Evolutionary conservation across 2,113 vertebrate genomes (phyloP), one percentile per base, ranked within the genome.

Genomic region (Theristicus caerulescens): DNA sequence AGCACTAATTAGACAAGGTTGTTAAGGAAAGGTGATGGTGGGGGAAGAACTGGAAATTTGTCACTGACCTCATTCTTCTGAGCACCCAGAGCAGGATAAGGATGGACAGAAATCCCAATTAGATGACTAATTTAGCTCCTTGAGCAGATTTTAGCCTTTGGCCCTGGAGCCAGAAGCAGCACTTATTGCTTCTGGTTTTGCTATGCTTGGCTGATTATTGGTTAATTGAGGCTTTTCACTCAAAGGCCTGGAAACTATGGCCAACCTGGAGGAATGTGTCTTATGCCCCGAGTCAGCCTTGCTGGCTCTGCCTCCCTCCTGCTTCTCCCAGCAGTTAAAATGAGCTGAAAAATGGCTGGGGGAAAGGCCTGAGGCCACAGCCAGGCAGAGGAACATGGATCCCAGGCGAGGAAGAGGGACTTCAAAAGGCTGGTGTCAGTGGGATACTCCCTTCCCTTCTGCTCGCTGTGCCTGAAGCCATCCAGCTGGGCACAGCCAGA

Each of bases 191-290:
- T 91, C 96, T 95, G 94, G 89, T 91, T 88, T 94, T 92, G 88
- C 97, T 97, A 95, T 95, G 96, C 97, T 96, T 87, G 82, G 97
- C 94, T 96, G 97, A 89, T 98, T 89, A 95, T 91, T 88, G 94
- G 96, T 96, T 98, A 97, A 98, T 97, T 98, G 97, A 97, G 86
- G 95, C 92, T 98, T 98, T 97, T 96, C 84, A 74, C 32, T 19
- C 87, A 94, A 96, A 97, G 76, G 94, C 95, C 96, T 97, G 98
- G 97, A 97, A 97, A 97, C 85, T 6, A 32, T n/a, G 61, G 90
- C 66, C 94, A 97, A 97, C 97, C 96, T 77, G 47, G 34, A 98
- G 94, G 97, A 97, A 97, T 89, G 90, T 66, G 83, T 79, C 81
- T 76, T 4, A 42, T 84, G 88, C 94, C 96, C 95, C 9, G 72